Base-by-base conservation (phyloP, 2,797 vertebrate species). In the Florisuga fusca region DNA sequence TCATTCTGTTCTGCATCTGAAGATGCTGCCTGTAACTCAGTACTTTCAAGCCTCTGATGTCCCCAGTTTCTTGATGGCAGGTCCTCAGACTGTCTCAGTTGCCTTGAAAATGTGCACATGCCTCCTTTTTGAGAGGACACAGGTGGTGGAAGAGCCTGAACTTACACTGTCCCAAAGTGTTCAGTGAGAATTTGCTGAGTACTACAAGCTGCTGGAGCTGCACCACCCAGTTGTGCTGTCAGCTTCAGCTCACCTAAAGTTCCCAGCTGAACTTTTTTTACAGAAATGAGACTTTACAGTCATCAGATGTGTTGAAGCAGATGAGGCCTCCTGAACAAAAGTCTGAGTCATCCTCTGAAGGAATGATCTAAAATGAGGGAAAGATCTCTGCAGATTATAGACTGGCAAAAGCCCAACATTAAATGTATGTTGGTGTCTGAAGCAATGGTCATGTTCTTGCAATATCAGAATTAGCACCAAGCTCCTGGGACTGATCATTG, bases 91-190 rank as follows among this genome's bases (percentile, higher is more conserved):
- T 54, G 31, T 50, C 17, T 64, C 27, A 6, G 5, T 48, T 82
- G 29, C 33, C 19, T 64, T 54, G 51, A 34, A 53, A 63, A 33
- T 33, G 46, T 48, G 31, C 34, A 31, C 27, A 8, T 33, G 34
- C 11, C 4, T 61, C 54, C 22, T 34, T 22, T 75, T 38, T 21
- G 48, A 20, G 57, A 53, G 27, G 31, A 33, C 7, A 15, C 3
- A 2, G 34, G 25, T 46, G 61, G 20, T 22, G 14, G 31, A 57
- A 53, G 55, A 62, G 43, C 48, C 71, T 45, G 51, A 76, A 26
- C 6, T 64, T 64, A 14, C 0, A 1, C 10, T 43, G 12, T 81
- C 55, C 43, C 10, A 8, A 43, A 76, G 26, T 4, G 15, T 31
- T 67, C 18, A 23, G 12, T 46, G 50, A 69, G 67, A 69, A 31